Evolutionary conservation across 2,113 vertebrate species (phyloP).

Genomic region (Pyrgilauda ruficollis): DNA sequence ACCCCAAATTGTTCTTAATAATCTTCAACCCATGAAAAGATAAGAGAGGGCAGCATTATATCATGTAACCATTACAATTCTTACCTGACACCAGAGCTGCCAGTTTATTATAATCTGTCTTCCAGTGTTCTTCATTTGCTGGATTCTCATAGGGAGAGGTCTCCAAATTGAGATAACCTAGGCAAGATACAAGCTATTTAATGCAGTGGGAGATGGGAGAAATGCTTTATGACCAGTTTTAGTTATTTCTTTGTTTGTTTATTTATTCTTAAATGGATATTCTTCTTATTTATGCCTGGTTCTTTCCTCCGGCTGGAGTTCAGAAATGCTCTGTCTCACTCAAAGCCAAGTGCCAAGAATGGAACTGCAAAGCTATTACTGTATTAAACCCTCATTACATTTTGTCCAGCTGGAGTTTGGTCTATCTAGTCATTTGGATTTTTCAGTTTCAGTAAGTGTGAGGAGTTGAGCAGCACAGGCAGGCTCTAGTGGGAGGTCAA

Average conservation of each 20-base stretch:
- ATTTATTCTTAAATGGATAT: neutral
- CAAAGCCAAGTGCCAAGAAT: neutral
- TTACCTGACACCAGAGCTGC: constrained; percentile 82
- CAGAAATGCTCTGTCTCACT: neutral
- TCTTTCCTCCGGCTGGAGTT: neutral
- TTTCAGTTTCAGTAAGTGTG: neutral
- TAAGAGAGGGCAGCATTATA: neutral
- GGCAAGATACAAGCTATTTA: neutral
- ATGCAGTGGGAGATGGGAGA: neutral
- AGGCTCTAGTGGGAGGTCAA: neutral
- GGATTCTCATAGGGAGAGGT: constrained; percentile 87
- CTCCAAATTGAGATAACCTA: constrained; percentile 84
- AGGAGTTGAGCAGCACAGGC: neutral
- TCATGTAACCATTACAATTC: neutral
- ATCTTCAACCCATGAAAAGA: neutral
- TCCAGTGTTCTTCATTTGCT: constrained; percentile 77
- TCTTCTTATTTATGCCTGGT: neutral
- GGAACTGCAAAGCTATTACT: neutral
- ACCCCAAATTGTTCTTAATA: neutral
- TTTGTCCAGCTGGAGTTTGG: neutral
- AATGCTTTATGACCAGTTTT: neutral
- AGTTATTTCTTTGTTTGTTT: neutral
- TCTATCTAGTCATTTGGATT: neutral
- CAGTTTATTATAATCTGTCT: constrained; percentile 81
- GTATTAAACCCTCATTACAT: neutral